Evolutionary conservation across 2,113 vertebrate genomes (phyloP).

Genomic region (Lucifuga dentata): DNA sequence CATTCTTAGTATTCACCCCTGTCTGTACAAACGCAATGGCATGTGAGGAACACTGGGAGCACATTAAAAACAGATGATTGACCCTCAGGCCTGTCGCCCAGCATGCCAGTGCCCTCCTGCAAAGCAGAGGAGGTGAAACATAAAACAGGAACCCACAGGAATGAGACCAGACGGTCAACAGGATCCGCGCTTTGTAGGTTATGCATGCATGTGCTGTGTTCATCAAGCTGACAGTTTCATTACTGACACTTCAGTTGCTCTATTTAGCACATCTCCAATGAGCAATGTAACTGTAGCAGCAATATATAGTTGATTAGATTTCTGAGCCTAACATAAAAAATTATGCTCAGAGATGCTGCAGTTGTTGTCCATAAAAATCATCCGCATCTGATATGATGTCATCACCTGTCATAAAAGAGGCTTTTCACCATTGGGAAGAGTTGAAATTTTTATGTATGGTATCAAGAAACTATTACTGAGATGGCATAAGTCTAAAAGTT

Average conservation of each 20-base stretch:
- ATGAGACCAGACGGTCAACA: constrained; percentile 30
- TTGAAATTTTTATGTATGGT: too few species aligned
- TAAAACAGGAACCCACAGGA: constrained; percentile 17
- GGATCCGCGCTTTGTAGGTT: constrained; percentile 5
- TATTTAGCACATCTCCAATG: not conserved
- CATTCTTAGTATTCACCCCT: constrained; percentile 32
- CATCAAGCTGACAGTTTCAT: constrained; percentile 38
- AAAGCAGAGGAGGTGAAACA: constrained; percentile 15
- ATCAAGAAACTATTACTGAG: too few species aligned
- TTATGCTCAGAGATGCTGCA: too few species aligned
- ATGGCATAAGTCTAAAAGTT: too few species aligned
- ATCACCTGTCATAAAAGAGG: too few species aligned
- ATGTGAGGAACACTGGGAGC: constrained; percentile 25
- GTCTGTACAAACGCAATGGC: constrained; percentile 45
- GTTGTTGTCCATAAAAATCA: too few species aligned
- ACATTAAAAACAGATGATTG: constrained; percentile 47
- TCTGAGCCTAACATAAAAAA: too few species aligned
- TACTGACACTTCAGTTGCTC: constrained; percentile 23
- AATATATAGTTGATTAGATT: too few species aligned
- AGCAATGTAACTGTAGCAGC: not conserved
- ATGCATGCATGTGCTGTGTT: constrained; percentile 24
- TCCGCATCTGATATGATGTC: too few species aligned
- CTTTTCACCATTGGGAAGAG: too few species aligned
- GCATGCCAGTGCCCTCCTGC: constrained; percentile 34
- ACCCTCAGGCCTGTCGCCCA: constrained; percentile 22